Evolutionary conservation across 1,140 invertebrate species (phyloP).

Genomic region (Grapholita molesta): DNA sequence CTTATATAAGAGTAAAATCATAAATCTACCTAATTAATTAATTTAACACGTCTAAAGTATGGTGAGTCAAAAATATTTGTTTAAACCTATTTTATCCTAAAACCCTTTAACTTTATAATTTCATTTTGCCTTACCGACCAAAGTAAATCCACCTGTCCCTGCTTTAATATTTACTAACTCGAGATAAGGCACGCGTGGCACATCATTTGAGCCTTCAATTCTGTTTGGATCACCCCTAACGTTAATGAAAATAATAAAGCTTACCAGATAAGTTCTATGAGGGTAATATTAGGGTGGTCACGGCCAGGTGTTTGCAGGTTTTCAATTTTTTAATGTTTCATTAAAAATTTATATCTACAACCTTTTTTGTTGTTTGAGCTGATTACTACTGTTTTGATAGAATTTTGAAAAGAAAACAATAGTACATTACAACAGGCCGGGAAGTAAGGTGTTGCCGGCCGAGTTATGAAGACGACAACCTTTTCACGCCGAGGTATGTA

Average conservation of each 20-base stretch:
- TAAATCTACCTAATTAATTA: too few relatives aligned
- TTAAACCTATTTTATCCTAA: neutral
- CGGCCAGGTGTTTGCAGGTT: slow-evolving; percentile 26
- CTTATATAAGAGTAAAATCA: too few relatives aligned
- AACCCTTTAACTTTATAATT: neutral
- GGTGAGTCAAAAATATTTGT: neutral
- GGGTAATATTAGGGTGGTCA: neutral
- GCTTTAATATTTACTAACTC: slow-evolving; percentile 23
- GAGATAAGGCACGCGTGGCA: slow-evolving; percentile 35
- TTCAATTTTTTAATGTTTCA: too few relatives aligned
- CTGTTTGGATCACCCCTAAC: slow-evolving; percentile 28
- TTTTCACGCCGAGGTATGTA: too few relatives aligned
- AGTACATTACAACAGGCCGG: too few relatives aligned
- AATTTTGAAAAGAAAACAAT: too few relatives aligned
- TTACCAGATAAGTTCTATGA: slow-evolving; percentile 19
- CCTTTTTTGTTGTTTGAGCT: too few relatives aligned
- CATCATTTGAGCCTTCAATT: slow-evolving; percentile 31
- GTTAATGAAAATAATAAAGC: slow-evolving; percentile 45
- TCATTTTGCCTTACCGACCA: neutral
- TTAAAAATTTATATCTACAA: too few relatives aligned
- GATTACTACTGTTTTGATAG: too few relatives aligned
- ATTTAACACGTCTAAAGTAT: too few relatives aligned
- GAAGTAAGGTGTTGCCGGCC: too few relatives aligned
- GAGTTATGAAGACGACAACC: too few relatives aligned
- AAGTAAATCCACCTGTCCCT: slow-evolving; percentile 1